Base-by-base conservation (phyloP, 2,113 vertebrate species). In the Cyprinodon brontotheroides region DNA sequence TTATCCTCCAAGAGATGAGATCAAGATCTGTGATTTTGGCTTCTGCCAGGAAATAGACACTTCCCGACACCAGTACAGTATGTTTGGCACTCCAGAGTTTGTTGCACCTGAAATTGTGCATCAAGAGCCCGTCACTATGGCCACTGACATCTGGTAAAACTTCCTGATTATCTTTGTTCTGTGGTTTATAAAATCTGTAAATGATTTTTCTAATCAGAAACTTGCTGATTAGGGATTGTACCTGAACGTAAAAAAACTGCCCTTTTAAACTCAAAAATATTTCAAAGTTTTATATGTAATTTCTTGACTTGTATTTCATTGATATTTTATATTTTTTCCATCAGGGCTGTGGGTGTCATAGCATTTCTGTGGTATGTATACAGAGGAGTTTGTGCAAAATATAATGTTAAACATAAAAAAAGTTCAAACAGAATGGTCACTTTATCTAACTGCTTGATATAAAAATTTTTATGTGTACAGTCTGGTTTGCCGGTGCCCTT, bases 21-120 rank as follows among this genome's bases (percentile, higher is more conserved):
- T 99, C 79, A 99, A 99, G 93, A 95, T 99, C 87, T 99, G 98
- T 63, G 98, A 99, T 89, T 99, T 99, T 2, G 98, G 98, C 22
- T 97, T 99, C 89, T 96, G 96, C 69, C 97, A 99, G 91, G 96
- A 95, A 91, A 90, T 97, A 72, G 95, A 92, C 3, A 83, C 91
- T 0, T 91, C 89, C 53, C 89, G 96, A 78, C 94, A 95, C 1
- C 97, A 98, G 85, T 98, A 96, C 87, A 98, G 96, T 89, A 87
- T 93, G 87, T 96, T 94, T 0, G 97, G 98, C 5, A 95, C 95
- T 9, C 97, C 98, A 0, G 98, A 99, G 87, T 99, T 99, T 47
- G 95, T 99, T 57, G 95, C 97, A 3, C 98, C 97, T 0, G 98
- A 99, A 91, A 94, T 99, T 73, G 95, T 97, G 8, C 93, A 94